Percentiles rank a stretch among this genome's conserved stretches.
Evolutionary conservation across 2,888 invertebrate genomes (phyloP).

Genomic region (Scaptomyza polygonia): DNA sequence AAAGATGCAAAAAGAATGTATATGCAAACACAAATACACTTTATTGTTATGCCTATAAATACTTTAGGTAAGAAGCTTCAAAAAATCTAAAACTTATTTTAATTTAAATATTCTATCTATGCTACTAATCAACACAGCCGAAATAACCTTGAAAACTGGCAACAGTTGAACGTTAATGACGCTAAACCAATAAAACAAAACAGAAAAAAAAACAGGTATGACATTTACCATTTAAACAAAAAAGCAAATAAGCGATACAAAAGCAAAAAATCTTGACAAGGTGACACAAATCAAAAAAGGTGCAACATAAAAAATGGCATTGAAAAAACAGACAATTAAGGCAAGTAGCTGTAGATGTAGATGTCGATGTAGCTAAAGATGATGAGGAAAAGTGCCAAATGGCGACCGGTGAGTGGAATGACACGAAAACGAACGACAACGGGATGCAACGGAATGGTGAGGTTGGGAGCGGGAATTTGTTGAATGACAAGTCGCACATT

Average conservation of each 20-base stretch:
- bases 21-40: background rate
- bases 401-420: conserved; percentile 61
- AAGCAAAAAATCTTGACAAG: conserved; percentile 33
- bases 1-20: conserved; percentile 13
- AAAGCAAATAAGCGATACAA: conserved; percentile 17
- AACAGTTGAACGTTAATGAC: conserved; percentile 45
- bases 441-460: conserved; percentile 18
- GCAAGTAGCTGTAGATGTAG: conserved; percentile 40
- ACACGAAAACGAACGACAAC: conserved; percentile 37
- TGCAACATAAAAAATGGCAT: conserved; percentile 78
- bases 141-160: conserved; percentile 44
- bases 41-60: background rate
- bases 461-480: conserved; percentile 49
- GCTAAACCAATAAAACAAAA: conserved; percentile 35
- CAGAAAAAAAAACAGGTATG: conserved; percentile 57
- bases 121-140: background rate
- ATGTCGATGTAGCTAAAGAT: no score
- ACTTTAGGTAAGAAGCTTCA: background rate
- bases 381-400: conserved; percentile 41
- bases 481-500: conserved; percentile 81
- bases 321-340: conserved; percentile 74
- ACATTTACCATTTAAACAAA: conserved; percentile 29
- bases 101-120: no score
- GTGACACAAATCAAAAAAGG: conserved; percentile 75
- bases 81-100: no score